Percentiles rank a stretch among this genome's conserved stretches.
Evolutionary conservation across 1,140 invertebrate genomes (phyloP).

Genomic region (Elysia chlorotica): DNA sequence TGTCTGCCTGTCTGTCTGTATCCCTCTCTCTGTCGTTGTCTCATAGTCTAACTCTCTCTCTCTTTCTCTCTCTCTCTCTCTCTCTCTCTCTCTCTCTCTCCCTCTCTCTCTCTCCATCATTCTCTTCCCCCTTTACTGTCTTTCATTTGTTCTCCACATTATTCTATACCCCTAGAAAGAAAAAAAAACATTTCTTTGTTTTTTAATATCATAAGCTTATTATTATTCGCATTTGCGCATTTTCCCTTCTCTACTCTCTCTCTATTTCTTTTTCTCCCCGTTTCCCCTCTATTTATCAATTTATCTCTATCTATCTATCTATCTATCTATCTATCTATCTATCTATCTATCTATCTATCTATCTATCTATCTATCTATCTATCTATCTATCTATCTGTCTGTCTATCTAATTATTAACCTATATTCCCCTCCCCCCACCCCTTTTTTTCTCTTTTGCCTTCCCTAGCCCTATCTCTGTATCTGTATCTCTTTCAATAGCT

Average conservation of each 20-base stretch:
- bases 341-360: background rate
- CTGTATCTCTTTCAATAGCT: too few relatives aligned
- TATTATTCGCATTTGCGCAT: slow-evolving; percentile 25
- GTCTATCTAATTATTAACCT: too few relatives aligned
- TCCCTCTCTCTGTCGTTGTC: background rate
- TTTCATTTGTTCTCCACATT: background rate
- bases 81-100: slow-evolving; percentile 30
- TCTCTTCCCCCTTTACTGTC: background rate
- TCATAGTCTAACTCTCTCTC: background rate
- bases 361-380: background rate
- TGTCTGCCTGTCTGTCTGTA: background rate
- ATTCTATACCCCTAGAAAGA: too few relatives aligned
- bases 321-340: background rate
- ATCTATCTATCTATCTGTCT: background rate
- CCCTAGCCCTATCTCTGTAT: too few relatives aligned
- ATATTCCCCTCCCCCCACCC: too few relatives aligned
- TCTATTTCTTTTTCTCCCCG: slow-evolving; percentile 1
- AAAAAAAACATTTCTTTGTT: too few relatives aligned
- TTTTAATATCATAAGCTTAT: background rate
- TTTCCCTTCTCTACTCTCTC: slow-evolving; percentile 12
- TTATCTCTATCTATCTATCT: background rate
- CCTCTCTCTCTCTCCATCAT: slow-evolving; percentile 14
- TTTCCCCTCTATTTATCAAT: slow-evolving; percentile 14
- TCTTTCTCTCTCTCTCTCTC: slow-evolving; percentile 11
- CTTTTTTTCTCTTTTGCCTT: too few relatives aligned